Evolutionary conservation across 1,140 invertebrate species (phyloP).

Genomic region (Gryon sp.): DNA sequence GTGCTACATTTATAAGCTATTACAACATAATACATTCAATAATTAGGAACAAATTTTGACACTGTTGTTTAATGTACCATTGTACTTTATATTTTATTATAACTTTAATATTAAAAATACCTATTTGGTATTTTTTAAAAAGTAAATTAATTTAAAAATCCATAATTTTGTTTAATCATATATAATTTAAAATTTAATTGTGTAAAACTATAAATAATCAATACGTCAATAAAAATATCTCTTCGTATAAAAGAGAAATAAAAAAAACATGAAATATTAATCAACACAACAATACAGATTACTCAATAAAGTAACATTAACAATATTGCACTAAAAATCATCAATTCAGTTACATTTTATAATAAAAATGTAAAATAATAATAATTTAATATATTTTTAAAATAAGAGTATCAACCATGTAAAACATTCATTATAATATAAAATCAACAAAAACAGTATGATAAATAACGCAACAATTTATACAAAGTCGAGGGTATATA

Average conservation of each 20-base stretch:
- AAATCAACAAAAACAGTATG: slow-evolving; percentile 21
- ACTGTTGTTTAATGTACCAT: slow-evolving; percentile 36
- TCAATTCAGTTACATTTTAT: too few relatives aligned
- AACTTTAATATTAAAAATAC: not conserved
- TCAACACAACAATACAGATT: slow-evolving; percentile 29
- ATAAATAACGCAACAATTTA: slow-evolving; percentile 36
- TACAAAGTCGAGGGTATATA: too few relatives aligned
- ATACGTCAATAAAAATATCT: slow-evolving; percentile 40
- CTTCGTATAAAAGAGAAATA: slow-evolving; percentile 56
- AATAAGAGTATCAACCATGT: too few relatives aligned
- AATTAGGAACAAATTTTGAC: slow-evolving; percentile 64
- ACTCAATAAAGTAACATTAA: slow-evolving; percentile 23
- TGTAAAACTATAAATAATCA: slow-evolving; percentile 18
- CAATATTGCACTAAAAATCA: slow-evolving; percentile 35
- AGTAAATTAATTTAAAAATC: too few relatives aligned
- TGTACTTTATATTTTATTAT: slow-evolving; percentile 12
- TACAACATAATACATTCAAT: slow-evolving; percentile 33
- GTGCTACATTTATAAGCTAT: slow-evolving; percentile 44
- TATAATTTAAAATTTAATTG: too few relatives aligned
- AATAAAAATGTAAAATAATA: too few relatives aligned
- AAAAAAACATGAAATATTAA: slow-evolving; percentile 16
- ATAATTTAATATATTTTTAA: too few relatives aligned
- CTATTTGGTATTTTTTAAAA: not conserved
- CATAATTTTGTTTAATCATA: too few relatives aligned
- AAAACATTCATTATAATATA: too few relatives aligned